Conservation (phyloP, 2,888 invertebrate species). For the Macrosiphum euphorbiae region DNA sequence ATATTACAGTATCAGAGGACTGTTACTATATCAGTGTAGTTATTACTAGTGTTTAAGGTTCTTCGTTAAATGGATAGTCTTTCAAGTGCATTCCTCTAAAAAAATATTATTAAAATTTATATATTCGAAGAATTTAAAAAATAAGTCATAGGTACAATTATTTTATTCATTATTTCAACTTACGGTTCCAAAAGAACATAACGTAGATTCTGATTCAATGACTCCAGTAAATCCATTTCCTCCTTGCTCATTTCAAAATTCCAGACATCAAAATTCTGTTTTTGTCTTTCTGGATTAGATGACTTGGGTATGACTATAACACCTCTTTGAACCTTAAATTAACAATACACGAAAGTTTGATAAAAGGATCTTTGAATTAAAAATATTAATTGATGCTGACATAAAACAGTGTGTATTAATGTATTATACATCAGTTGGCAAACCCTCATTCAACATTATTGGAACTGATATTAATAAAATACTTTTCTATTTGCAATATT, state of each 20-base stretch:
- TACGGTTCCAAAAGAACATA: constrained; percentile 61
- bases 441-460: too few relatives aligned
- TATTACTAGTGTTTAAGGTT: too few relatives aligned
- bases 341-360: background rate
- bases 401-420: background rate
- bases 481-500: too few relatives aligned
- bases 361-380: background rate
- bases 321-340: constrained; percentile 67
- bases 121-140: background rate
- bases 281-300: constrained; percentile 66
- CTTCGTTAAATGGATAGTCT: constrained; percentile 72
- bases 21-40: background rate
- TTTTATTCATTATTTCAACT: constrained; percentile 19
- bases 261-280: constrained; percentile 67
- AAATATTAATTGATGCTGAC: background rate
- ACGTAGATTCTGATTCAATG: constrained; percentile 65
- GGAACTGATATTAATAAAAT: too few relatives aligned
- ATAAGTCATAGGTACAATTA: background rate
- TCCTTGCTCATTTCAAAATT: constrained; percentile 66
- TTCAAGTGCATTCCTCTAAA: constrained; percentile 71
- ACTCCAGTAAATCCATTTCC: constrained; percentile 66
- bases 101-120: constrained; percentile 48
- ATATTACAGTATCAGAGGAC: background rate
- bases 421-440: background rate
- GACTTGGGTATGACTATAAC: constrained; percentile 67